A percentile compares a stretch with the other conserved stretches of the same genome.
Conservation (phyloP, 2,797 vertebrate species). For the Microctenopoma stevenorrisi region DNA sequence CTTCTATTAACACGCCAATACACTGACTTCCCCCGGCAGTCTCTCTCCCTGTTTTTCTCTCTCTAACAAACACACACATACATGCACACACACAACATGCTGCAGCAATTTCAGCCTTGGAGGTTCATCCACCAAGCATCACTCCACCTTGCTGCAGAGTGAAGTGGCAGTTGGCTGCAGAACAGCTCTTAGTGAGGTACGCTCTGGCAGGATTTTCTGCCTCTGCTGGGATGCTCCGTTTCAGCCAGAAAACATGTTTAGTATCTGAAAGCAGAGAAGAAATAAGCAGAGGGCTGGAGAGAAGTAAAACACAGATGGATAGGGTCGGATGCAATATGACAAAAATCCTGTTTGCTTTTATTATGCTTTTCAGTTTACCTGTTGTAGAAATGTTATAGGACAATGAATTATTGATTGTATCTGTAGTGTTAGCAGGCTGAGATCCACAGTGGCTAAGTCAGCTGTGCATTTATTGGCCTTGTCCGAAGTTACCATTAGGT, state of each 20-base stretch:
- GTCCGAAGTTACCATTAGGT: conserved; percentile 12
- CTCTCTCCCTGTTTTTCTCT: too few species aligned
- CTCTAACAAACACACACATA: neutral
- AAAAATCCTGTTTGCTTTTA: neutral
- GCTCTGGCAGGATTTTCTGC: conserved; percentile 11
- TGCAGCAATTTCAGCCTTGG: conserved; percentile 23
- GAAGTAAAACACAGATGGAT: conserved; percentile 2
- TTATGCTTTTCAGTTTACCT: neutral
- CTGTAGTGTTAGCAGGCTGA: conserved; percentile 5
- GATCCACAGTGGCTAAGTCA: conserved; percentile 2
- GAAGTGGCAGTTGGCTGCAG: conserved; percentile 35
- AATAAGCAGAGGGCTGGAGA: neutral
- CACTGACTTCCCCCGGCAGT: neutral
- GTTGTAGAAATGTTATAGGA: too few species aligned
- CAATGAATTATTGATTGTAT: neutral
- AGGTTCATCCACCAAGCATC: conserved; percentile 26
- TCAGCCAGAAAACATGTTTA: conserved; percentile 21
- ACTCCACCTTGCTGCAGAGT: conserved; percentile 46
- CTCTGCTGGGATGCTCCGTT: conserved; percentile 16
- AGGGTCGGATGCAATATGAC: neutral
- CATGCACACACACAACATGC: neutral
- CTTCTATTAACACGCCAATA: conserved; percentile 3
- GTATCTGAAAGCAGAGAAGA: neutral
- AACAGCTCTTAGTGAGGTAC: conserved; percentile 23
- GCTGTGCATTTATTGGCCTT: neutral